Evolutionary conservation across 1,140 invertebrate genomes (phyloP), one percentile per base, ranked within the genome.

Genomic region (Venustaconcha ellipsiformis): DNA sequence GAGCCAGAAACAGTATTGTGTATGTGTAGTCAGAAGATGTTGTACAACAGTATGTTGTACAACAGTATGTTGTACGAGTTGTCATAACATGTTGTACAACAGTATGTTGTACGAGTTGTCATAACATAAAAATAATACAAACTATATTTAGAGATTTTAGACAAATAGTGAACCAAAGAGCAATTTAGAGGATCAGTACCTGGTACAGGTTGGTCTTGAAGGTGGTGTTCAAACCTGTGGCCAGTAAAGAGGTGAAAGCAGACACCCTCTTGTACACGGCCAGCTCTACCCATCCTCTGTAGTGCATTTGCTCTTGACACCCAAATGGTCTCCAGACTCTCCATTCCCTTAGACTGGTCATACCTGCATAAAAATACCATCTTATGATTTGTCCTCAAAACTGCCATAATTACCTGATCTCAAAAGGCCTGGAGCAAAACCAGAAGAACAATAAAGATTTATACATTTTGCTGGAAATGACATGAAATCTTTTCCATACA

Each of bases 281-380:
- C 97, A 30, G 97, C 97, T 68, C 97, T 92, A 14, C 97, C 97
- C 90, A 94, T 95, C 55, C 96, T 91, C 91, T 98, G 97, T 87
- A 97, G 94, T 0, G 95, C 93, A 91, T 96, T 97, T 5, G 88
- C 88, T 37, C 74, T 73, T 8, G 88, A 88, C 67, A 88, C 88
- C 87, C 87, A 89, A 6, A 88, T 88, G 15, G 83, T 88, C 59
- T 90, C 89, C 23, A 90, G 74, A 76, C 88, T 88, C 85, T 95
- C 95, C 95, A 96, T 96, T 80, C 95, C 95, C 65, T 94, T 93
- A 83, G 94, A 94, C 0, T 94, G 93, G 89, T 96, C 95, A 88
- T 95, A 96, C 76, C 94, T 90, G 74, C 37, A 68, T 20, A 30
- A 55, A 1, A 78, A 57, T 14, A 71, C 66, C 70, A 48, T 48